phyloP scores from a whole-genome alignment of 2,888 invertebrate genomes.

The Melieria omissa region DNA sequence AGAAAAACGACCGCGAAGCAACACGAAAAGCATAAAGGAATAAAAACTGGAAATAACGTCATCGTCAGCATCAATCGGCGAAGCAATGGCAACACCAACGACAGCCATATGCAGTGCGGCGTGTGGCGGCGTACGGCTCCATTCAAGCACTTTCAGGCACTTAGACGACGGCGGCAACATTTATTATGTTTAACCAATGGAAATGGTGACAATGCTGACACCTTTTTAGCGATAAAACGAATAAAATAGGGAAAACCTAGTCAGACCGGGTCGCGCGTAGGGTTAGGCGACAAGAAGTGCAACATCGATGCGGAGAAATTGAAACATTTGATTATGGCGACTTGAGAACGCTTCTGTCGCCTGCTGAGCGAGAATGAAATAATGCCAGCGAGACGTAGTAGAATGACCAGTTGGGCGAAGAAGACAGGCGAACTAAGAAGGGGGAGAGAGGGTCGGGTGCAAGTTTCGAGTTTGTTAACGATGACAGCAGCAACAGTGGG shows the following conservation, averaged over 20 bases:
- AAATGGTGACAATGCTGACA: constrained; percentile 54
- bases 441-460: too few species aligned
- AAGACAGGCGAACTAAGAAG: too few species aligned
- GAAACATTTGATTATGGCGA: constrained; percentile 39
- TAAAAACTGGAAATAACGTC: constrained; percentile 26
- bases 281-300: too few species aligned
- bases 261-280: too few species aligned
- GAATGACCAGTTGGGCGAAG: neutral
- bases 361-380: constrained; percentile 35
- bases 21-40: neutral
- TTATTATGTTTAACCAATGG: constrained; percentile 58
- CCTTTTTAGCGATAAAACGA: constrained; percentile 38
- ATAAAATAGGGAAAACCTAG: too few species aligned
- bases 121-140: constrained; percentile 40
- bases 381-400: constrained; percentile 24
- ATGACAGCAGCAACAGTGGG: constrained; percentile 5
- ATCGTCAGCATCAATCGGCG: constrained; percentile 30
- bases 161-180: constrained; percentile 46
- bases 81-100: constrained; percentile 16
- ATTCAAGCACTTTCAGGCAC: constrained; percentile 9
- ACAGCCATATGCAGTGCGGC: constrained; percentile 8
- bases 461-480: neutral
- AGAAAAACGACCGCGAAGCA: neutral
- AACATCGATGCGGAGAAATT: constrained; percentile 50
- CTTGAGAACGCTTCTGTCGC: constrained; percentile 26